phyloP scores from a whole-genome alignment of 2,113 vertebrate species.

The Atractosteus spatula region DNA sequence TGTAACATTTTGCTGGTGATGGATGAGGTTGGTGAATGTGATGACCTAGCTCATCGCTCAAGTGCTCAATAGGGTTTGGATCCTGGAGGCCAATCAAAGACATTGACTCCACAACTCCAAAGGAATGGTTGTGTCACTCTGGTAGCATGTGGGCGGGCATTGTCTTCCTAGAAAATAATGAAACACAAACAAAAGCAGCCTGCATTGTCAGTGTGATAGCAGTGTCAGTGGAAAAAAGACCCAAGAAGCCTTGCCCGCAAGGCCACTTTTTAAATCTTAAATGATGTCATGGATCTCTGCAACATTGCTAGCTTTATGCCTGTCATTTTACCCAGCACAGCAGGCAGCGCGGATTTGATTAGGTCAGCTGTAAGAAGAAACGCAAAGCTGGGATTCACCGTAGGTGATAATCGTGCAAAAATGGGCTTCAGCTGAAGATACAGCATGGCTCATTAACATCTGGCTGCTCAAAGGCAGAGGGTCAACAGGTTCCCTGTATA shows the following conservation, averaged over 20 bases:
- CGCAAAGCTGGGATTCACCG: too few relatives aligned
- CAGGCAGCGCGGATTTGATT: constrained; percentile 67
- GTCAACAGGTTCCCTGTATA: too few relatives aligned
- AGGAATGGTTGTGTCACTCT: constrained; percentile 33
- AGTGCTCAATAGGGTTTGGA: constrained; percentile 71
- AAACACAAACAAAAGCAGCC: constrained; percentile 3
- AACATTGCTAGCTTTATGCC: constrained; percentile 6
- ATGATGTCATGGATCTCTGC: constrained; percentile 61
- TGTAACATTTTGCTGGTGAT: constrained; percentile 63
- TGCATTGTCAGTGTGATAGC: constrained; percentile 52
- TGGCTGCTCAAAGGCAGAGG: too few relatives aligned
- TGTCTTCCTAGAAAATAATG: constrained; percentile 32
- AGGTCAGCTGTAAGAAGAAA: constrained; percentile 46
- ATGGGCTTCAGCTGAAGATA: too few relatives aligned
- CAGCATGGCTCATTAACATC: too few relatives aligned
- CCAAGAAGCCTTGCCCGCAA: constrained; percentile 7
- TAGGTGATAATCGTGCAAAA: too few relatives aligned
- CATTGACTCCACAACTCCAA: constrained; percentile 10
- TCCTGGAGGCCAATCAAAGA: constrained; percentile 54
- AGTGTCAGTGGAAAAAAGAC: constrained; percentile 22
- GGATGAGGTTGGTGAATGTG: constrained; percentile 74
- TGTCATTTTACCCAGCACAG: constrained; percentile 37
- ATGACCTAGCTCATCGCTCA: constrained; percentile 79
- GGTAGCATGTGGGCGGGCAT: constrained; percentile 65
- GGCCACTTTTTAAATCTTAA: constrained; percentile 53